Conservation (phyloP, 1,140 invertebrate species). For the Daktulosphaira vitifoliae region DNA sequence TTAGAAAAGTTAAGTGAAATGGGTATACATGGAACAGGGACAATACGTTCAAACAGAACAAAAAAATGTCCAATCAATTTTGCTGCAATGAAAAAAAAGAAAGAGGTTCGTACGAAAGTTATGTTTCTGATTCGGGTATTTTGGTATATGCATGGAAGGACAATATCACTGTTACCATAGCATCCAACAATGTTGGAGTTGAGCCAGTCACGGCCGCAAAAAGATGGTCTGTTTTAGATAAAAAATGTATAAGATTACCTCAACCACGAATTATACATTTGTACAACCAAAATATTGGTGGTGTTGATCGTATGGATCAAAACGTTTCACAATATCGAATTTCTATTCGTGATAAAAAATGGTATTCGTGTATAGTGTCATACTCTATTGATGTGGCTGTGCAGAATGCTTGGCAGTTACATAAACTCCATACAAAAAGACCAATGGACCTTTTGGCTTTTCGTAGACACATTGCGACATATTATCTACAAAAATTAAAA, state of each 20-base stretch:
- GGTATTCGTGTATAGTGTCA: conserved; percentile 37
- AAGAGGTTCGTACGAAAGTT: neutral
- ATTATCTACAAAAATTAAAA: conserved; percentile 3
- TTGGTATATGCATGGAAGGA: neutral
- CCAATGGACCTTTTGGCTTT: too few relatives aligned
- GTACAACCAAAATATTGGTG: conserved; percentile 1
- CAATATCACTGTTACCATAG: neutral
- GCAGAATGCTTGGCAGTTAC: conserved; percentile 3
- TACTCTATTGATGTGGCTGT: conserved; percentile 33
- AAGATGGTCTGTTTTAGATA: neutral
- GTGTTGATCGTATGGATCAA: conserved; percentile 37
- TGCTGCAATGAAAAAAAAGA: neutral
- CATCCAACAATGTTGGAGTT: neutral
- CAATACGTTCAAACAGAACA: neutral
- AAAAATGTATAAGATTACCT: neutral
- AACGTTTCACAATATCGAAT: conserved; percentile 35
- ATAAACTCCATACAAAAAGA: neutral
- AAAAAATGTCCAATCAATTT: neutral
- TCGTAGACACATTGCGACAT: neutral
- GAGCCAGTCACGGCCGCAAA: neutral
- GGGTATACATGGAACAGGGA: neutral
- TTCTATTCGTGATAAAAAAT: conserved; percentile 37
- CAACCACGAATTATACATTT: neutral
- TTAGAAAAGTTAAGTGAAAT: neutral
- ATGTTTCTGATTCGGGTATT: neutral